Evolutionary conservation across 2,113 vertebrate genomes (phyloP).

Genomic region (Lagopus muta): DNA sequence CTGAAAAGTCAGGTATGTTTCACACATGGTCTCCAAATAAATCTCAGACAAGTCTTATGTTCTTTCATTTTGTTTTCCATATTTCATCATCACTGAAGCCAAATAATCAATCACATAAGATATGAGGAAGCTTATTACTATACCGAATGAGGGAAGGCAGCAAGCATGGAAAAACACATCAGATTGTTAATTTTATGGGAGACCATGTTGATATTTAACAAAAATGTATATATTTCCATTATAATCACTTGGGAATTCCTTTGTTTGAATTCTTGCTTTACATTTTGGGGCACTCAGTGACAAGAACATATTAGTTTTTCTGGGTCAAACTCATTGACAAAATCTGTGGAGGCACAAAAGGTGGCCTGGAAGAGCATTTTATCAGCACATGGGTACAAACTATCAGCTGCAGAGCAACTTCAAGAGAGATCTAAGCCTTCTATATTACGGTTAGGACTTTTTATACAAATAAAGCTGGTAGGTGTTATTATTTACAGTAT

Average conservation of each 20-base stretch:
- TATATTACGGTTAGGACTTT: neutral
- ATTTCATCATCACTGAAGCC: conserved; percentile 29
- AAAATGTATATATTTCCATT: neutral
- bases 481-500: neutral
- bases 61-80: conserved; percentile 44
- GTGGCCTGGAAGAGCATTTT: neutral
- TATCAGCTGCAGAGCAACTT: neutral
- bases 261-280: neutral
- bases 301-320: neutral
- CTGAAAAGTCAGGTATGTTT: conserved; percentile 48
- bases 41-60: conserved; percentile 20
- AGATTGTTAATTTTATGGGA: neutral
- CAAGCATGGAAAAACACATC: neutral
- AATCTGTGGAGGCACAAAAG: neutral
- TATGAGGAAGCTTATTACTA: conserved; percentile 32
- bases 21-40: conserved; percentile 11
- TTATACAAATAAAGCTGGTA: neutral
- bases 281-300: neutral
- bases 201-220: neutral
- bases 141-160: neutral
- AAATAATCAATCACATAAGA: conserved; percentile 19
- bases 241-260: neutral
- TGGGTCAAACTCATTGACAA: neutral
- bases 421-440: neutral
- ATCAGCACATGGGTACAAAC: neutral